A percentile compares a stretch with the other conserved stretches of the same genome.
These are phyloP conservation scores for Microcebus ravelobensis DNA, from an alignment of 2,113 vertebrate genomes.

Conservation along the genomic window DNA sequence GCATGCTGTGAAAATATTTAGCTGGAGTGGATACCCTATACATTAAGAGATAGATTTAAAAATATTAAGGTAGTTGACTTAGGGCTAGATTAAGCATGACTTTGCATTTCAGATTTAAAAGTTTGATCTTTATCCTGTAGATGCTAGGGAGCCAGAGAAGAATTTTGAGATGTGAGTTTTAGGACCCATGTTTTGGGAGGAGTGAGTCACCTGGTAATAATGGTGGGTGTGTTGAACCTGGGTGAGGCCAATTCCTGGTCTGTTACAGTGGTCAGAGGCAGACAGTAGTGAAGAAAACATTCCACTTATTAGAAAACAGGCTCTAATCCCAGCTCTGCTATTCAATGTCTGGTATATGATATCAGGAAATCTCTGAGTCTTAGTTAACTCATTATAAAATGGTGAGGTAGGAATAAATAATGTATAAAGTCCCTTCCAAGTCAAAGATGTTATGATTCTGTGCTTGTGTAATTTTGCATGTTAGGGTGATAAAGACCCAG, in stretches of 20 bases:
- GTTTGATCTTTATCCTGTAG: not conserved
- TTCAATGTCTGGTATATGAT: not conserved
- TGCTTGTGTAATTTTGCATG: not conserved
- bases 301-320: not conserved
- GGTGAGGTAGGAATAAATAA: not conserved
- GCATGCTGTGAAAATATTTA: not conserved
- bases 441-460: not conserved
- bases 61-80: not conserved
- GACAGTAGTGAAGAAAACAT: not conserved
- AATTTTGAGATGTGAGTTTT: not conserved
- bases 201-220: not conserved
- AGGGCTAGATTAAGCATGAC: not conserved
- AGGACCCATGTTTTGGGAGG: not conserved
- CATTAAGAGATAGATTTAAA: not conserved
- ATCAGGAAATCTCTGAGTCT: not conserved
- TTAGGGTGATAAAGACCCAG: not conserved
- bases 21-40: not conserved
- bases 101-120: conserved; percentile 45
- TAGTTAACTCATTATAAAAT: not conserved
- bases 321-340: not conserved
- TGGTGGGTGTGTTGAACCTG: not conserved
- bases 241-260: not conserved
- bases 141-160: not conserved
- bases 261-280: not conserved
- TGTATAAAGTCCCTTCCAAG: not conserved